phyloP scores from a whole-genome alignment of 2,888 invertebrate genomes.

The Ophion ellenae region DNA sequence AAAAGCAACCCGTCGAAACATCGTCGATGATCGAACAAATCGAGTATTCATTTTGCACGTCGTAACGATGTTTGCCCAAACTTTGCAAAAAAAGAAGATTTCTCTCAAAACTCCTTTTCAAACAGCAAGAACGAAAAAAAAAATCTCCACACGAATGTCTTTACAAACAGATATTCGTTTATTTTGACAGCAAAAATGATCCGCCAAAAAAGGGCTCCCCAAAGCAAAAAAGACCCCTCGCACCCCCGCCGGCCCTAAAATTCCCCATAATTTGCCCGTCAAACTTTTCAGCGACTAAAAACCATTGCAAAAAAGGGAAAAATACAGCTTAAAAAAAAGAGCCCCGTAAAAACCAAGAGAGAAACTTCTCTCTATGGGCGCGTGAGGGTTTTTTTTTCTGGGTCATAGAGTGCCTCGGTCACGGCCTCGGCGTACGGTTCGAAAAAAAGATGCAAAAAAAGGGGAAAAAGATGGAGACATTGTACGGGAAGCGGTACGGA shows the following conservation, averaged over 20 bases:
- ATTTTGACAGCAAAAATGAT: neutral
- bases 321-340: constrained; percentile 6
- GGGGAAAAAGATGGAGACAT: neutral
- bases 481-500: constrained; percentile 32
- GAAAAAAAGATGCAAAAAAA: constrained; percentile 47
- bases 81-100: neutral
- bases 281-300: constrained; percentile 7
- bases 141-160: too few relatives aligned
- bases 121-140: neutral
- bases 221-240: neutral
- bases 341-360: neutral
- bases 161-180: neutral
- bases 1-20: neutral
- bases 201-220: neutral
- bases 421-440: constrained; percentile 39
- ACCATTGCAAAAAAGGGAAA: constrained; percentile 19
- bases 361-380: neutral
- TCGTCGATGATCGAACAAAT: neutral
- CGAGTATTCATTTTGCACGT: neutral
- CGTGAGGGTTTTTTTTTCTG: constrained; percentile 60
- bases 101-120: neutral
- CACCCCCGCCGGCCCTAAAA: neutral
- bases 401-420: constrained; percentile 51
- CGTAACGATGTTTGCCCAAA: neutral
- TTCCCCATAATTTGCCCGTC: neutral